A percentile compares a stretch with the other conserved stretches of the same genome.
Conservation (phyloP, 2,888 invertebrate species). For the Prenolepis imparis region DNA sequence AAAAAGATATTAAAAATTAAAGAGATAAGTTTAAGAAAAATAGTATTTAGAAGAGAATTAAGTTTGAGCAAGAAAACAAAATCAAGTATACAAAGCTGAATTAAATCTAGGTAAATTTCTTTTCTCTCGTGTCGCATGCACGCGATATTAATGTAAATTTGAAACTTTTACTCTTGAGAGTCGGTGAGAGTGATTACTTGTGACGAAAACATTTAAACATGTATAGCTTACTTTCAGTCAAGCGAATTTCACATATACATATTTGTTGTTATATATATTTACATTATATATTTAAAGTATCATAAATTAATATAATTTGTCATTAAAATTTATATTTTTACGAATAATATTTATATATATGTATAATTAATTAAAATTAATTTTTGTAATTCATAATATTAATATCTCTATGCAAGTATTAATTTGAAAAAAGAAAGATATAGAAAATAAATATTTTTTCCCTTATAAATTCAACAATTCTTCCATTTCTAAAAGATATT, state of each 20-base stretch:
- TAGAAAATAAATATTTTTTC: background rate
- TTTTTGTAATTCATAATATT: background rate
- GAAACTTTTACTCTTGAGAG: slow-evolving; percentile 45
- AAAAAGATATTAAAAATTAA: background rate
- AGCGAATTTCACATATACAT: slow-evolving; percentile 5
- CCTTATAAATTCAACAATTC: background rate
- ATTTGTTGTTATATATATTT: background rate
- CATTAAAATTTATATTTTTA: background rate
- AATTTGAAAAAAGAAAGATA: background rate
- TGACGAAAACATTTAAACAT: slow-evolving; percentile 26
- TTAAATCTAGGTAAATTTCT: slow-evolving; percentile 36
- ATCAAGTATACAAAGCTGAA: slow-evolving; percentile 10
- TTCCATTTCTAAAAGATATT: background rate
- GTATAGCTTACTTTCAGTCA: background rate
- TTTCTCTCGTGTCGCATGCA: slow-evolving; percentile 9
- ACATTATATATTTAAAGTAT: background rate
- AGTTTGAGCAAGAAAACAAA: background rate
- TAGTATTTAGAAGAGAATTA: background rate
- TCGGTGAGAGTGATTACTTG: slow-evolving; percentile 45
- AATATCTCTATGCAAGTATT: background rate
- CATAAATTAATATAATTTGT: background rate
- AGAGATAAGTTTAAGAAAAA: background rate
- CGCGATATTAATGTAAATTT: slow-evolving; percentile 49
- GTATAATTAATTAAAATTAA: slow-evolving; percentile 1
- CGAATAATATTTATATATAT: background rate